Evolutionary conservation across 1,140 invertebrate genomes (phyloP), one percentile per base, ranked within the genome.

Genomic region (Ceratina australensis): DNA sequence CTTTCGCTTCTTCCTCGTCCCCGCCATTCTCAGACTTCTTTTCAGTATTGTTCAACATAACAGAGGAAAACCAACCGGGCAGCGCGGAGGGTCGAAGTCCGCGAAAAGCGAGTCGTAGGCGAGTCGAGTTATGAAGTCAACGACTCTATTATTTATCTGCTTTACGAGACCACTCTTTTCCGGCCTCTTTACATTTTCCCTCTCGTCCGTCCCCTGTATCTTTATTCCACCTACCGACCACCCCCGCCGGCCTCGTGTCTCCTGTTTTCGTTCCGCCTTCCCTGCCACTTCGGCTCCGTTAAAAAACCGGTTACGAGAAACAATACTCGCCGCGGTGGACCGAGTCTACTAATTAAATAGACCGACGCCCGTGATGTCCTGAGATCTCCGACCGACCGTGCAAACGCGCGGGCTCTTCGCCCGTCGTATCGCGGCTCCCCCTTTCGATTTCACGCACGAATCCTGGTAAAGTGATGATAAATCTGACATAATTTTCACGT

Each of bases 141-240:
- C 76, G 72, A 24, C 60, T 79, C 68, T 75, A 79, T 79, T 79
- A 79, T 79, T 79, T 79, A 79, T 68, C 64, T 68, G 72, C 64
- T 75, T 75, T 79, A 61, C 10, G 49, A 67, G 47, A 47, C 60
- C 18, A 50, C 61, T 66, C 22, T 50, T 13, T n/a, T 22, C 49
- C 33, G 24, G 26, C 49, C 66, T 52, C 56, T 63, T 61, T 61
- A n/a, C 26, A 60, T 60, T 76, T 24, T 50, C 10, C 59, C 33
- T 42, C 33, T 72, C 47, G 18, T 33, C 52, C 33, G 3, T 15
- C 13, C 33, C n/a, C 63, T 59, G 33, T 59, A 28, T 59, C 54
- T 20, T 5, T 56, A 8, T 24, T 15, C 26, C 50, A 1, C 10
- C 22, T n/a, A n/a, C n/a, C n/a, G n/a, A n/a, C n/a, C 2, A 0